Percentiles rank a stretch among this genome's conserved stretches.
phyloP scores from a whole-genome alignment of 2,113 vertebrate genomes.

The Nerophis ophidion region DNA sequence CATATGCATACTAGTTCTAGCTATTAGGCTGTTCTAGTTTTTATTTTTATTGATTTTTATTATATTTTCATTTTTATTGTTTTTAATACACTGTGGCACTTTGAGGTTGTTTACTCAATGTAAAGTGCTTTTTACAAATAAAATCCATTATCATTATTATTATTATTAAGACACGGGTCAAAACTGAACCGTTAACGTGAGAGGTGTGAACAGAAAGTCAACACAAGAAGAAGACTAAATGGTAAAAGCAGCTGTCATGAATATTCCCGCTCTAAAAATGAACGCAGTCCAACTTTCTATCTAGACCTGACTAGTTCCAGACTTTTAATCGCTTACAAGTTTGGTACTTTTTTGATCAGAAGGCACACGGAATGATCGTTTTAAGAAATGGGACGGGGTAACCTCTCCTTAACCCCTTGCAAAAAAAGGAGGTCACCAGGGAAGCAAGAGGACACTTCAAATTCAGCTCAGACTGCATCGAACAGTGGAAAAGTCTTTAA shows the following conservation, averaged over 20 bases:
- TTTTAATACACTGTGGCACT: no score
- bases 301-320: slow-evolving; percentile 15
- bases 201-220: no score
- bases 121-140: no score
- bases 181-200: no score
- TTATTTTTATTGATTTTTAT: no score
- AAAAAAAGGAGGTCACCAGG: not conserved
- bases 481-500: not conserved
- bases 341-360: slow-evolving; percentile 29
- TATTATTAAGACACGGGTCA: no score
- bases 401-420: not conserved
- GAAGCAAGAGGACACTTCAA: slow-evolving; percentile 1
- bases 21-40: no score
- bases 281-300: slow-evolving; percentile 15
- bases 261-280: slow-evolving; percentile 17
- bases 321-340: slow-evolving; percentile 6
- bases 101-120: no score
- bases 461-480: not conserved
- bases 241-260: slow-evolving; percentile 27
- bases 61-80: no score
- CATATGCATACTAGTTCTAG: no score
- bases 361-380: slow-evolving; percentile 39
- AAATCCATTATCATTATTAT: no score
- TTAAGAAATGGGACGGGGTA: slow-evolving; percentile 8
- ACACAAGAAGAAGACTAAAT: not conserved